phyloP scores from a whole-genome alignment of 1,140 invertebrate genomes.

The Aphidius ervi region DNA sequence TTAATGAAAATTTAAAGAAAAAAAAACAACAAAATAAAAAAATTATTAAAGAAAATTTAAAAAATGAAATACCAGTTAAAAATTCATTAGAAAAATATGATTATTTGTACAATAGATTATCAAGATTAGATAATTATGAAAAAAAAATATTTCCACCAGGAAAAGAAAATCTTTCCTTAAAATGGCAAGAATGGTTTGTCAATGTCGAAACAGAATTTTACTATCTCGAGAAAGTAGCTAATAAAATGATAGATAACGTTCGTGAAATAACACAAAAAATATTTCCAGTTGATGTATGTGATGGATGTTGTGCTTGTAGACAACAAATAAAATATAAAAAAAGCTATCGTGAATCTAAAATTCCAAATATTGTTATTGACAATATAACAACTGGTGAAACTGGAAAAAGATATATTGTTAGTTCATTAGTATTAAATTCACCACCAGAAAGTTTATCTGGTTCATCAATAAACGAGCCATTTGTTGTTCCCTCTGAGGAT shows the following conservation, averaged over 20 bases:
- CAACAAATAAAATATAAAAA: conserved; percentile 33
- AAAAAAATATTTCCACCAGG: conserved; percentile 29
- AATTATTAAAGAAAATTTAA: too few relatives aligned
- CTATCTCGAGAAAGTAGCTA: conserved; percentile 27
- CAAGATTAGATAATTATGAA: not conserved
- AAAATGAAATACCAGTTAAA: too few relatives aligned
- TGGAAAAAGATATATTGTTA: conserved; percentile 31
- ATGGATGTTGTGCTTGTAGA: conserved; percentile 39
- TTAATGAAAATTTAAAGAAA: too few relatives aligned
- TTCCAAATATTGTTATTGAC: conserved; percentile 30
- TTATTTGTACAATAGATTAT: too few relatives aligned
- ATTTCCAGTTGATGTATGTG: conserved; percentile 30
- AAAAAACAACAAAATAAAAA: too few relatives aligned
- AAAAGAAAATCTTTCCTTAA: conserved; percentile 37
- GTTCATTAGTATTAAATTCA: conserved; percentile 34
- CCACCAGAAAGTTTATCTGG: conserved; percentile 28
- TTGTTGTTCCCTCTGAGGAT: conserved; percentile 30
- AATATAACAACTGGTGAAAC: conserved; percentile 24
- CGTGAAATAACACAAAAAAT: conserved; percentile 26
- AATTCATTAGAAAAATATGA: too few relatives aligned
- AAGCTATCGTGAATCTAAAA: conserved; percentile 27
- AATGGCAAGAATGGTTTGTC: conserved; percentile 38
- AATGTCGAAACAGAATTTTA: conserved; percentile 33
- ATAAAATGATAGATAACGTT: conserved; percentile 34
- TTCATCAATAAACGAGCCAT: conserved; percentile 23